Percentiles rank a stretch among this genome's conserved stretches.
These are phyloP conservation scores for Chaetodon trifasciatus DNA, from an alignment of 2,797 vertebrate species.

Conservation along the genomic window DNA sequence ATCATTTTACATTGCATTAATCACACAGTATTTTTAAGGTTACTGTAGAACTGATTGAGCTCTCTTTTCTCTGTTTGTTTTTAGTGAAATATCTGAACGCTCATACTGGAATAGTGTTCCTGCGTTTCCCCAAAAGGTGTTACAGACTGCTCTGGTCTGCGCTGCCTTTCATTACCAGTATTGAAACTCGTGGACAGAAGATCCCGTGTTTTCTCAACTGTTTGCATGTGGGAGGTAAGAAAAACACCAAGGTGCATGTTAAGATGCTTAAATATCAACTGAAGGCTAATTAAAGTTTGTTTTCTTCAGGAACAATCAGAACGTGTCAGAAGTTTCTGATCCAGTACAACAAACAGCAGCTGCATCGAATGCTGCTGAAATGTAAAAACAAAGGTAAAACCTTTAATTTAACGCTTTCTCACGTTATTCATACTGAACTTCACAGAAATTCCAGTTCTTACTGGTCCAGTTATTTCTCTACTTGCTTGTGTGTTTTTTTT, in stretches of 20 bases:
- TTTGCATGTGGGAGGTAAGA: slow-evolving; percentile 93
- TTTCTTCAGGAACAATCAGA: slow-evolving; percentile 91
- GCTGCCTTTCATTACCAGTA: slow-evolving; percentile 90
- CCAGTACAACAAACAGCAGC: slow-evolving; percentile 91
- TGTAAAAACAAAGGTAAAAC: slow-evolving; percentile 90
- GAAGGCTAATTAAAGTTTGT: neutral
- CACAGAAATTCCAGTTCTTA: neutral
- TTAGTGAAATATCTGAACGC: slow-evolving; percentile 94
- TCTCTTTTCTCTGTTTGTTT: neutral
- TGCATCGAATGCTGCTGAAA: slow-evolving; percentile 87
- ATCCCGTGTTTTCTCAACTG: slow-evolving; percentile 91
- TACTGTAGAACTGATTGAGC: neutral
- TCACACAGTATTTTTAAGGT: neutral
- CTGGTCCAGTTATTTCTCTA: neutral
- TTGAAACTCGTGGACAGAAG: slow-evolving; percentile 86
- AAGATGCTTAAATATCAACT: neutral
- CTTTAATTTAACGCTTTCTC: neutral
- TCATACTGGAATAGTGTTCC: slow-evolving; percentile 91
- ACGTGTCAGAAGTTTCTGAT: slow-evolving; percentile 98
- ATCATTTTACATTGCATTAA: neutral
- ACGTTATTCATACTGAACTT: neutral
- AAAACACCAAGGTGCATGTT: neutral
- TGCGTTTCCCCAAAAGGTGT: slow-evolving; percentile 91
- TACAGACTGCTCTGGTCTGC: slow-evolving; percentile 92
- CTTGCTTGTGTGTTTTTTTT: neutral